Evolutionary conservation across 2,888 invertebrate species (phyloP).

Genomic region (Hetaerina titia): DNA sequence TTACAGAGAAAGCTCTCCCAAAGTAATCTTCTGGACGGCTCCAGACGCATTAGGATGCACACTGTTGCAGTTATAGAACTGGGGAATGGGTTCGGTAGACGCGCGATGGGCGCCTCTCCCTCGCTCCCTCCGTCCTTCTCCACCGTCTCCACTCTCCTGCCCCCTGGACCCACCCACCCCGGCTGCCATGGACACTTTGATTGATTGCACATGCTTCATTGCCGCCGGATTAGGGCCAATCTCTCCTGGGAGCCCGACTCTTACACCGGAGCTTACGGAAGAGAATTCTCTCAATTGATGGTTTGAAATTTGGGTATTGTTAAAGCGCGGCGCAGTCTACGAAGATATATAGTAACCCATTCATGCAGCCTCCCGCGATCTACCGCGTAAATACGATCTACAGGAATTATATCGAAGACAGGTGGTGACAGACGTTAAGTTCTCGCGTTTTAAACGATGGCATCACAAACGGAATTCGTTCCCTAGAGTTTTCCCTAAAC

Average conservation of each 20-base stretch:
- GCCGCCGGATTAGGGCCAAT: slow-evolving; percentile 13
- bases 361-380: not conserved
- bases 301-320: not conserved
- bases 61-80: not conserved
- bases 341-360: not conserved
- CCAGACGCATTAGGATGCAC: slow-evolving; percentile 55
- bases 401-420: not conserved
- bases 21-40: not conserved
- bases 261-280: not conserved
- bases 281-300: not conserved
- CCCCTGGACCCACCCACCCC: not conserved
- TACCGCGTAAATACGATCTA: not conserved
- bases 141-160: not conserved
- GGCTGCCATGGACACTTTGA: slow-evolving; percentile 1
- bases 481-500: not conserved
- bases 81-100: not conserved
- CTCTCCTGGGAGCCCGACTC: not conserved
- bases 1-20: not conserved
- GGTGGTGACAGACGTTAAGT: not conserved
- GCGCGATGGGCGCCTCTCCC: not conserved
- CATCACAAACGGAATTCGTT: not conserved
- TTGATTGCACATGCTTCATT: slow-evolving; percentile 39
- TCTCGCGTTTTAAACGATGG: not conserved
- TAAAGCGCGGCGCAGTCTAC: not conserved
- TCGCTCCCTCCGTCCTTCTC: not conserved